These are phyloP conservation scores for Didymodactylos carnosus DNA, from an alignment of 2,888 invertebrate species.

Conservation along the genomic window DNA sequence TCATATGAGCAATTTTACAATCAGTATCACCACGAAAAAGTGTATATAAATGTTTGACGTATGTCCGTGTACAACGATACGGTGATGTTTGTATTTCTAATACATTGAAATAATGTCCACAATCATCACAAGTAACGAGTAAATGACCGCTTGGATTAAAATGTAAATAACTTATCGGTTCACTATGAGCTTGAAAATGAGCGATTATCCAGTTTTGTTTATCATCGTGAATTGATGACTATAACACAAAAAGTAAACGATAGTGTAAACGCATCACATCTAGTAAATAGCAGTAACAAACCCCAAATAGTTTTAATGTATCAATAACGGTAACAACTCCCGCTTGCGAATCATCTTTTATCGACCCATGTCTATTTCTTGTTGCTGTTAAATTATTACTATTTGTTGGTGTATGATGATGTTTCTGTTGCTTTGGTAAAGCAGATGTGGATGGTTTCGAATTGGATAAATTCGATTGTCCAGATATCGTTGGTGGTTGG, in stretches of 20 bases:
- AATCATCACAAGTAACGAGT: slow-evolving; percentile 66
- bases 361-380: background rate
- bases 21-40: slow-evolving; percentile 83
- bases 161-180: slow-evolving; percentile 59
- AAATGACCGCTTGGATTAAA: slow-evolving; percentile 76
- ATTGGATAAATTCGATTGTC: background rate
- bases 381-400: background rate
- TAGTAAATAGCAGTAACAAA: background rate
- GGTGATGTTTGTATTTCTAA: slow-evolving; percentile 84
- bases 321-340: slow-evolving; percentile 8
- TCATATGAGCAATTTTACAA: slow-evolving; percentile 50
- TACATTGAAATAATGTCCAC: slow-evolving; percentile 84
- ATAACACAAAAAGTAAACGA: background rate
- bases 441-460: background rate
- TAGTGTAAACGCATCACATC: background rate
- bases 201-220: slow-evolving; percentile 13
- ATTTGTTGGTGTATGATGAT: background rate
- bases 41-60: slow-evolving; percentile 65
- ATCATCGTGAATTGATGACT: slow-evolving; percentile 2
- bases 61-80: slow-evolving; percentile 57
- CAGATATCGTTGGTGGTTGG: background rate
- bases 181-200: slow-evolving; percentile 37
- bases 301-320: background rate
- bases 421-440: background rate
- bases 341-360: slow-evolving; percentile 1